phyloP scores from a whole-genome alignment of 2,113 vertebrate species.

The Andinoacara biseriatus region DNA sequence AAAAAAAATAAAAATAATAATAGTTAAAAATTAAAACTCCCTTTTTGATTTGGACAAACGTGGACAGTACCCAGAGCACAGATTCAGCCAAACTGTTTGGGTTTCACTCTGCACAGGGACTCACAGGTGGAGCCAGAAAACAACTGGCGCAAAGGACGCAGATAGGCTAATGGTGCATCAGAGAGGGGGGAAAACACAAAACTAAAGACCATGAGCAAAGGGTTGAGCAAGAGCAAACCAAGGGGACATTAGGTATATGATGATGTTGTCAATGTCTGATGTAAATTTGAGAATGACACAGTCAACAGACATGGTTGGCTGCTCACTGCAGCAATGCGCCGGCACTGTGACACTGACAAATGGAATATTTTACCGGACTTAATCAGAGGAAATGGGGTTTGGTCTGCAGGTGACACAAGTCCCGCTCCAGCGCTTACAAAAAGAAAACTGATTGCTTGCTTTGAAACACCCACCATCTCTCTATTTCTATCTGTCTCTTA shows the following conservation, averaged over 20 bases:
- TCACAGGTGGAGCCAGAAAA: slow-evolving; percentile 19
- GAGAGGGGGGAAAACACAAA: not conserved
- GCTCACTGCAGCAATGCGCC: slow-evolving; percentile 82
- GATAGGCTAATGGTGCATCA: slow-evolving; percentile 9
- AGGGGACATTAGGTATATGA: slow-evolving; percentile 86
- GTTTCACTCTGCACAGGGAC: slow-evolving; percentile 12
- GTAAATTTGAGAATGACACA: slow-evolving; percentile 92
- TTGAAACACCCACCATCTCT: slow-evolving; percentile 56
- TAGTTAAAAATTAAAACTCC: slow-evolving; percentile 26
- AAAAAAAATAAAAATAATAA: slow-evolving; percentile 15
- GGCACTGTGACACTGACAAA: slow-evolving; percentile 92
- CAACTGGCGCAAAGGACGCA: slow-evolving; percentile 4
- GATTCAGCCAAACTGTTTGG: slow-evolving; percentile 16
- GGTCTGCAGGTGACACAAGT: slow-evolving; percentile 91
- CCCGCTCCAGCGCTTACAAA: slow-evolving; percentile 86
- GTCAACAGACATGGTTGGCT: slow-evolving; percentile 91
- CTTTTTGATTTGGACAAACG: slow-evolving; percentile 23
- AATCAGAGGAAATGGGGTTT: slow-evolving; percentile 95
- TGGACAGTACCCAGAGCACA: not conserved
- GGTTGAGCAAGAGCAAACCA: slow-evolving; percentile 61
- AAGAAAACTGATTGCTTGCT: slow-evolving; percentile 88
- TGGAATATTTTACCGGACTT: slow-evolving; percentile 95
- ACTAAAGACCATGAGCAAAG: slow-evolving; percentile 58
- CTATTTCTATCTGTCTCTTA: slow-evolving; percentile 32
- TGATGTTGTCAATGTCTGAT: slow-evolving; percentile 86